Conservation (phyloP, 1,140 invertebrate species). For the Euura saliciscinereae region DNA sequence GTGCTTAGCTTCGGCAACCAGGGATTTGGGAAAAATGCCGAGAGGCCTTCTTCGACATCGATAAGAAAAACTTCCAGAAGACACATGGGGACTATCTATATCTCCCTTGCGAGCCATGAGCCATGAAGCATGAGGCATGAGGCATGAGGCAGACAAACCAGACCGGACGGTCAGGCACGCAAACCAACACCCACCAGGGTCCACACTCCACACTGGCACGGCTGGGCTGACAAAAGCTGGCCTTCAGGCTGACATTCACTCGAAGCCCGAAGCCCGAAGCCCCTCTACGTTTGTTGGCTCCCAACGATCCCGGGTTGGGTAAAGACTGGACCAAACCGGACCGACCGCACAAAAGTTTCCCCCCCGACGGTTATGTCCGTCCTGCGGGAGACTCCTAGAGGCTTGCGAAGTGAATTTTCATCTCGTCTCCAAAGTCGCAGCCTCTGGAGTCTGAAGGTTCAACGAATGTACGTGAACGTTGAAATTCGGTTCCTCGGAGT, state of each 20-base stretch:
- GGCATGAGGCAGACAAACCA: not conserved
- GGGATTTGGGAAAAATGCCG: no score
- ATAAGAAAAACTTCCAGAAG: no score
- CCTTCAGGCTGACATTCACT: constrained; percentile 61
- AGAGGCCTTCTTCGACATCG: no score
- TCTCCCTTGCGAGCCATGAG: no score
- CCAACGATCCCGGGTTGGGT: not conserved
- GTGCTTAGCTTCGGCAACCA: no score
- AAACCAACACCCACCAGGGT: not conserved
- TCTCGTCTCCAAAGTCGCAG: constrained; percentile 9
- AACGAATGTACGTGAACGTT: constrained; percentile 8
- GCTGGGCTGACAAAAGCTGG: constrained; percentile 56
- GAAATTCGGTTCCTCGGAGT: constrained; percentile 24
- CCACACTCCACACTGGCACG: not conserved
- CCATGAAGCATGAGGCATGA: no score
- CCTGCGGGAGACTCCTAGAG: no score
- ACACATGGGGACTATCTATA: no score
- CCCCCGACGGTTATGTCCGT: no score
- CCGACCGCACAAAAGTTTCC: constrained; percentile 10
- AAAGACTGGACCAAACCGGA: constrained; percentile 26
- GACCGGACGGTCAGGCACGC: not conserved
- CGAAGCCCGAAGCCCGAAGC: constrained; percentile 28
- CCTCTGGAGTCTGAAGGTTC: constrained; percentile 27
- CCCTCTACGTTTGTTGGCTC: not conserved
- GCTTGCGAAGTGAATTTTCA: not conserved